Conservation (phyloP, 2,113 vertebrate species). For the Paramormyrops kingsleyae region DNA sequence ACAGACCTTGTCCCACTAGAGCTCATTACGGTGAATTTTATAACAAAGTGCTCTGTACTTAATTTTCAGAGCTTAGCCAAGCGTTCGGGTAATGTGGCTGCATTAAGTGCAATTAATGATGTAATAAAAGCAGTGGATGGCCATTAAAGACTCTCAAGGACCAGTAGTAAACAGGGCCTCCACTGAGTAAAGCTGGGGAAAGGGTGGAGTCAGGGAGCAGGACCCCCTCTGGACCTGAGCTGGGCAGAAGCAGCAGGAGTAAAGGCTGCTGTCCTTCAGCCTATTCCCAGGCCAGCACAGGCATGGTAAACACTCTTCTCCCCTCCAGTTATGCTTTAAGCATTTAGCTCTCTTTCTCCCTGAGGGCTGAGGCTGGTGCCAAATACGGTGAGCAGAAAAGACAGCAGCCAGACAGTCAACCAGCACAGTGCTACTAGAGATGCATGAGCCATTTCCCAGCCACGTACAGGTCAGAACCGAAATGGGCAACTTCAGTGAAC, state of each 20-base stretch:
- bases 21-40: conserved; percentile 87
- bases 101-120: conserved; percentile 85
- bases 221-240: conserved; percentile 32
- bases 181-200: conserved; percentile 43
- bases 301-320: conserved; percentile 38
- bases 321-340: conserved; percentile 58
- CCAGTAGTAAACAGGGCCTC: conserved; percentile 65
- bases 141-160: conserved; percentile 72
- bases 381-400: conserved; percentile 23
- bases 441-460: neutral
- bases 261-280: conserved; percentile 47
- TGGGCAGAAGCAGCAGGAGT: conserved; percentile 13
- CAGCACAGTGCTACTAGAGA: neutral
- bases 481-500: neutral
- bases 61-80: conserved; percentile 81
- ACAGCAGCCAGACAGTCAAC: conserved; percentile 14
- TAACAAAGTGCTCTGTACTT: conserved; percentile 81
- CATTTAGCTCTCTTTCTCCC: conserved; percentile 34
- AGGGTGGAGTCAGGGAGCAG: conserved; percentile 50
- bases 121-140: conserved; percentile 75
- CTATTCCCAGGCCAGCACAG: conserved; percentile 26
- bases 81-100: conserved; percentile 68
- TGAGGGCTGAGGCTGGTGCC: conserved; percentile 41
- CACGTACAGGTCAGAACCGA: conserved; percentile 23
- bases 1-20: conserved; percentile 86